phyloP scores from a whole-genome alignment of 2,888 invertebrate species.

The Tortricodes alternella region DNA sequence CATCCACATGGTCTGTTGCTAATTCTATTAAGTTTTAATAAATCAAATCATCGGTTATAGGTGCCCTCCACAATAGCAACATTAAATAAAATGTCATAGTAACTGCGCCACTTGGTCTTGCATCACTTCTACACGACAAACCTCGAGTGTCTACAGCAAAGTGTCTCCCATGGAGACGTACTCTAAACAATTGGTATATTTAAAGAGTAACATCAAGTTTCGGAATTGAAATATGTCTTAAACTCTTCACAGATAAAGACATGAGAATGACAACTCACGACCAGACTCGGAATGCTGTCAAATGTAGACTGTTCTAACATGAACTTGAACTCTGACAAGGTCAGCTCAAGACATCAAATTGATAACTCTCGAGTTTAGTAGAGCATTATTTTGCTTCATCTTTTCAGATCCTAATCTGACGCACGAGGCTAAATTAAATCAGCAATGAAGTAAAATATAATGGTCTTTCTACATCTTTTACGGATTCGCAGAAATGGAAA shows the following conservation, averaged over 20 bases:
- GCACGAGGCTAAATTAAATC: background rate
- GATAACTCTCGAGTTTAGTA: constrained; percentile 37
- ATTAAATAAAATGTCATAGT: too few relatives aligned
- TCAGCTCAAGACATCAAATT: constrained; percentile 49
- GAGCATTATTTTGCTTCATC: constrained; percentile 13
- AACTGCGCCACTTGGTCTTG: too few relatives aligned
- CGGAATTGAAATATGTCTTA: constrained; percentile 17
- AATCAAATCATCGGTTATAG: too few relatives aligned
- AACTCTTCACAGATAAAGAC: constrained; percentile 47
- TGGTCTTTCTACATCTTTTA: too few relatives aligned
- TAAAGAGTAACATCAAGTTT: background rate
- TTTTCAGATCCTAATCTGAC: constrained; percentile 26
- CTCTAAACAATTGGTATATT: background rate
- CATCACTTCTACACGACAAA: too few relatives aligned
- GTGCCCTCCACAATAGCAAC: too few relatives aligned
- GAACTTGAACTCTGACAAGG: constrained; percentile 53
- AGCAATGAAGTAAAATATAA: background rate
- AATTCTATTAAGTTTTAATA: too few relatives aligned
- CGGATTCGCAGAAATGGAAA: too few relatives aligned
- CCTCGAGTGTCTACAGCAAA: too few relatives aligned
- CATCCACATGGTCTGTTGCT: too few relatives aligned
- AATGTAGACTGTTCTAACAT: constrained; percentile 44
- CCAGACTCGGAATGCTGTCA: constrained; percentile 54
- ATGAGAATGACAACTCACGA: constrained; percentile 73
- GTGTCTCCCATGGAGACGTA: background rate